phyloP scores from a whole-genome alignment of 2,888 invertebrate genomes.

The Euplagia quadripunctaria region DNA sequence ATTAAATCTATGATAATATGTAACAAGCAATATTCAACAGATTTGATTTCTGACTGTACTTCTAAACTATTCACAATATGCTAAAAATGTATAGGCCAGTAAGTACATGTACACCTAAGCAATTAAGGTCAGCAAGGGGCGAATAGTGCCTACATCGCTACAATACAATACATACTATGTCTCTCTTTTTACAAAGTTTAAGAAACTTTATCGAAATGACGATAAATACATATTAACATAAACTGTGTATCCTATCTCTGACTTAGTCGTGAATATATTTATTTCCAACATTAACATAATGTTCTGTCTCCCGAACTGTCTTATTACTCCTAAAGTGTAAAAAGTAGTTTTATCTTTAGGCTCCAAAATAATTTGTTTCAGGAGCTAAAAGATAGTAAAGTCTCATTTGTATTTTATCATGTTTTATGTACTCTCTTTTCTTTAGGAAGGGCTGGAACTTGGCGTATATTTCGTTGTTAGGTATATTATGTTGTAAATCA shows the following conservation, averaged over 20 bases:
- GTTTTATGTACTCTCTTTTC: constrained; percentile 33
- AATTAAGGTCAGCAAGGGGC: too few relatives aligned
- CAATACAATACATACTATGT: too few relatives aligned
- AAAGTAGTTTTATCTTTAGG: constrained; percentile 41
- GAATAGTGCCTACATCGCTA: too few relatives aligned
- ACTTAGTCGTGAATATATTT: constrained; percentile 10
- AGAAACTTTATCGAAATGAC: too few relatives aligned
- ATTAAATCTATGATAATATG: too few relatives aligned
- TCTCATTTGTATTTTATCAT: constrained; percentile 44
- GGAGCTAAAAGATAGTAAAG: constrained; percentile 31
- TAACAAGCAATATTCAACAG: too few relatives aligned
- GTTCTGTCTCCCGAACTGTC: constrained; percentile 22
- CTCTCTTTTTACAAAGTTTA: too few relatives aligned
- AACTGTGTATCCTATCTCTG: background rate
- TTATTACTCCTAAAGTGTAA: constrained; percentile 26
- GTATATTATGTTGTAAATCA: background rate
- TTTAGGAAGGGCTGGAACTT: constrained; percentile 22
- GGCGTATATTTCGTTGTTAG: background rate
- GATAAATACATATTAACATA: background rate
- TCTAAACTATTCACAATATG: too few relatives aligned
- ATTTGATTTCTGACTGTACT: too few relatives aligned
- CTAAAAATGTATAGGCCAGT: too few relatives aligned
- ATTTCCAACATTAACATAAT: constrained; percentile 33
- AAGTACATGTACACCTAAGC: too few relatives aligned
- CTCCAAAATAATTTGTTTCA: constrained; percentile 45